A percentile compares a stretch with the other conserved stretches of the same genome.
Evolutionary conservation across 1,140 invertebrate species (phyloP).

Genomic region (Trichonephila clavata): DNA sequence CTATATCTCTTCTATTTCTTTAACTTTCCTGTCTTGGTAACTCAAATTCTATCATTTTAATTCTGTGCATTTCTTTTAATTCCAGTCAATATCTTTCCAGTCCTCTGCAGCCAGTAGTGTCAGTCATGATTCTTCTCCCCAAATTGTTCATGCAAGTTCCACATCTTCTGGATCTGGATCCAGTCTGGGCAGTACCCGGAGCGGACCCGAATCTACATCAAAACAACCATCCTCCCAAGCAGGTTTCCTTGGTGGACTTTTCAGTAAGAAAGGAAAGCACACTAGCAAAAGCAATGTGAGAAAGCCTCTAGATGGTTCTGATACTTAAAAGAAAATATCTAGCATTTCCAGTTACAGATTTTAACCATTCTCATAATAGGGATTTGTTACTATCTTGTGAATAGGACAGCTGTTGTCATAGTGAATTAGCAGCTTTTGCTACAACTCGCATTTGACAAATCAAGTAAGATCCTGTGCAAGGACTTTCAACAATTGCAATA

Average conservation of each 20-base stretch:
- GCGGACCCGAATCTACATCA: slow-evolving; percentile 80
- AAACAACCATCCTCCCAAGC: slow-evolving; percentile 83
- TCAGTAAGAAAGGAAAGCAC: slow-evolving; percentile 81
- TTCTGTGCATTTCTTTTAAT: slow-evolving; percentile 74
- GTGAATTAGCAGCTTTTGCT: slow-evolving; percentile 16
- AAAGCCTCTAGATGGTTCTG: slow-evolving; percentile 38
- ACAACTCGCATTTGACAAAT: slow-evolving; percentile 58
- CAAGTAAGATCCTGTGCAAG: neutral
- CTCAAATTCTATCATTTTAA: slow-evolving; percentile 68
- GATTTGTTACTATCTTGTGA: slow-evolving; percentile 16
- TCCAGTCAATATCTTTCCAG: slow-evolving; percentile 79
- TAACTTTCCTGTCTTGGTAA: neutral
- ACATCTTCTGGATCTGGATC: slow-evolving; percentile 64
- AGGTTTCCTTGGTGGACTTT: slow-evolving; percentile 85
- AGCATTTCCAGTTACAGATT: neutral
- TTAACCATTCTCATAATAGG: neutral
- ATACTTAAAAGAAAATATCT: slow-evolving; percentile 27
- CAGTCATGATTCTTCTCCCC: slow-evolving; percentile 83
- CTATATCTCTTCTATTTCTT: no score
- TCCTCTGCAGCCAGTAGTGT: slow-evolving; percentile 86
- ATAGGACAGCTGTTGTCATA: slow-evolving; percentile 32
- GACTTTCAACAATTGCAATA: neutral
- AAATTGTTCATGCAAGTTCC: slow-evolving; percentile 78
- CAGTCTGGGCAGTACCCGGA: slow-evolving; percentile 79
- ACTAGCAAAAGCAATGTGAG: slow-evolving; percentile 68